phyloP scores from a whole-genome alignment of 35 echinoderm and acorn worm genomes.

The Amphiura filiformis region DNA sequence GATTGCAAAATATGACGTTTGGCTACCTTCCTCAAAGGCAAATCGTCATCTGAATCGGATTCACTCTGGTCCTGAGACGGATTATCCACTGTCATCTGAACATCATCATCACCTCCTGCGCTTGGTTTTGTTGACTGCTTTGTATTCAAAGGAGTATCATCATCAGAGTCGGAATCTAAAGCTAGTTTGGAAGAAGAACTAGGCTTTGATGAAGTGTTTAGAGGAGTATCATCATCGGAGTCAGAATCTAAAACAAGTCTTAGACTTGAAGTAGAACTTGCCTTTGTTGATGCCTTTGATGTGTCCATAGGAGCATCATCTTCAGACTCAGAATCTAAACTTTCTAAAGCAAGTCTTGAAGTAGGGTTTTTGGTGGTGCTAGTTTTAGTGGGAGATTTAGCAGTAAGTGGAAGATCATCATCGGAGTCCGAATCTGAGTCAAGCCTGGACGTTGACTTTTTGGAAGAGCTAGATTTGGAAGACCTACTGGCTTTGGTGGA shows the following conservation, averaged over 20 bases:
- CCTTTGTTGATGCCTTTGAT: not conserved
- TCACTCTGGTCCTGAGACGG: not conserved
- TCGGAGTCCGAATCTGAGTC: not conserved
- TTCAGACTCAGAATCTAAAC: no score
- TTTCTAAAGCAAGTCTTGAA: not conserved
- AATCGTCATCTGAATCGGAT: conserved; percentile 59
- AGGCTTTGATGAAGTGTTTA: not conserved
- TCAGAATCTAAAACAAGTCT: no score
- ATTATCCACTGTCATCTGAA: not conserved
- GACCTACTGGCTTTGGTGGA: not conserved
- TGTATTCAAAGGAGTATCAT: not conserved
- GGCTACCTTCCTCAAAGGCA: conserved; percentile 40
- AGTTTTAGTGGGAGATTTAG: not conserved
- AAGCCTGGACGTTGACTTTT: not conserved
- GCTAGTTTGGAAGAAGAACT: not conserved
- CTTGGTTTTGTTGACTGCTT: not conserved
- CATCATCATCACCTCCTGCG: not conserved
- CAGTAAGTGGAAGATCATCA: not conserved
- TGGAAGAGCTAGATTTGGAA: not conserved
- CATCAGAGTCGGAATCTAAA: not conserved
- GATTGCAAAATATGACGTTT: conserved; percentile 40
- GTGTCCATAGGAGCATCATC: not conserved
- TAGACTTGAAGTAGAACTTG: not conserved
- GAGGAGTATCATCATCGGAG: not conserved
- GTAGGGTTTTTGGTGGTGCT: not conserved